Evolutionary conservation across 2,113 vertebrate genomes (phyloP), one percentile per base, ranked within the genome.

Genomic region (Ptilorrhoa leucosticta): DNA sequence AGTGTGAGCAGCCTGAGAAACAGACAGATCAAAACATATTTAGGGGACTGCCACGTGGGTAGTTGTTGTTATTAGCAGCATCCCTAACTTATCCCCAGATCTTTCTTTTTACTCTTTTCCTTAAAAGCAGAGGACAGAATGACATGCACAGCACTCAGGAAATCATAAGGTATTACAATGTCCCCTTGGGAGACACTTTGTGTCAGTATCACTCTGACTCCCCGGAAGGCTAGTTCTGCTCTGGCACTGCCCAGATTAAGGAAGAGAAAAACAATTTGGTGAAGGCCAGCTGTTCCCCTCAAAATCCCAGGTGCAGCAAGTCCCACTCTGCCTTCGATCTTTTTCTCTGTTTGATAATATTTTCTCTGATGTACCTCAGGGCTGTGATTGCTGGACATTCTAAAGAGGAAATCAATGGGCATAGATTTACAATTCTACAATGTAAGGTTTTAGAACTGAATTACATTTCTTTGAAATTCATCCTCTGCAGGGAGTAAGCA

Each of bases 381-480:
- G 33, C 28, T 73, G 47, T 88, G 64, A 63, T 92, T 10, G 7
- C n/a, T 83, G 66, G 35, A 22, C 35, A 7, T 86, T 96, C 56
- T 95, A 77, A 88, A 69, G 35, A 88, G 76, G 60, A 96, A 96
- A 96, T 95, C 87, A 75, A 95, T 96, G 71, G n/a, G 21, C n/a
- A 94, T 80, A 77, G 93, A 96, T 95, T 96, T 94, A 84, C 89
- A 93, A 72, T 84, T 90, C 90, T 83, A 88, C 79, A 83, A 13
- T 3, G 2, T 17, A 63, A 66, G 47, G 64, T 83, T 96, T 93
- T 83, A 88, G 87, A 86, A 77, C 22, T 21, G 63, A 70, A 58
- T 80, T 77, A 77, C 24, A 17, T 83, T 94, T 94, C 63, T 60
- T 51, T 47, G 76, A 93, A 77, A 90, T 81, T 81, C 28, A 78